These are phyloP conservation scores for Myotis lucifugus DNA, from an alignment of 2,113 vertebrate genomes.

Conservation along the genomic window DNA sequence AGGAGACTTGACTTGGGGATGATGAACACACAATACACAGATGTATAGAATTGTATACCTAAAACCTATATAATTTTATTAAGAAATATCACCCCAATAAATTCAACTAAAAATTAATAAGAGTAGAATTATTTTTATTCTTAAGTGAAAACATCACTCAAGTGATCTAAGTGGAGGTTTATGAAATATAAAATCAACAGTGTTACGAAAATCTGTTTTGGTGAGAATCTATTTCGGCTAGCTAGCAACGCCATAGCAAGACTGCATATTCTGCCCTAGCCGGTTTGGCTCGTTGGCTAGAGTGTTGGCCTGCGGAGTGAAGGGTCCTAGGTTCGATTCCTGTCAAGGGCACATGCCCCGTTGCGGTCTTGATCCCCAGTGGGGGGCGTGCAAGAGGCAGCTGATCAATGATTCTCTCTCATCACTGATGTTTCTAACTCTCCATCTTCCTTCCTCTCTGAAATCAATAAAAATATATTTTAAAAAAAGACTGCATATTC, in stretches of 20 bases:
- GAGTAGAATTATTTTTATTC: neutral
- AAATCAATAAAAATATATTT: no score
- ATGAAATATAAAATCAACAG: neutral
- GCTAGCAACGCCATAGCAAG: neutral
- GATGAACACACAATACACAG: neutral
- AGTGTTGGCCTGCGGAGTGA: no score
- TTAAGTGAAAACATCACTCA: neutral
- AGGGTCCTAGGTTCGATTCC: no score
- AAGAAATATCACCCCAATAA: neutral
- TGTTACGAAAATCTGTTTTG: accelerated
- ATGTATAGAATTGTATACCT: neutral
- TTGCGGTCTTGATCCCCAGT: no score
- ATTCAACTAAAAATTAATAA: neutral
- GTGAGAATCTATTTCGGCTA: neutral
- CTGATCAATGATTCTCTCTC: no score
- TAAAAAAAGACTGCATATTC: no score
- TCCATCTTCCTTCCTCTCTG: no score
- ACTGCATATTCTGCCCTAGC: no score
- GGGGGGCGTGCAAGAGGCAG: no score
- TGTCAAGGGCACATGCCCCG: no score
- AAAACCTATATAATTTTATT: neutral
- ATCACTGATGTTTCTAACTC: no score
- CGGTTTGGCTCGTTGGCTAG: no score
- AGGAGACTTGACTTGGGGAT: neutral
- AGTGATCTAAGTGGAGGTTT: neutral